Base-by-base conservation (phyloP, 2,113 vertebrate genomes). In the Lichenostomus cassidix region DNA sequence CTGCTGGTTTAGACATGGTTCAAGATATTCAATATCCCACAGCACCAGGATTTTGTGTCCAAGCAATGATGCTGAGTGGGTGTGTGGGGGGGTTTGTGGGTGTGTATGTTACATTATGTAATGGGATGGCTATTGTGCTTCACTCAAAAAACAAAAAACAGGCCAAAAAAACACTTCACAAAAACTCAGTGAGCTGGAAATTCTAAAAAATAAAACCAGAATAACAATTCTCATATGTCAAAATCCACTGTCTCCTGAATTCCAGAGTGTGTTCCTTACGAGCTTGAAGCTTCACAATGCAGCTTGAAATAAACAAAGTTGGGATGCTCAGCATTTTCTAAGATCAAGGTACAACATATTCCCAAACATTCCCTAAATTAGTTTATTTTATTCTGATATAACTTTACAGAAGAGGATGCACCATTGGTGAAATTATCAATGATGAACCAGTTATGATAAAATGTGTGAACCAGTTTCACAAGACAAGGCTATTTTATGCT, bases 81-180 rank as follows among this genome's bases (percentile, higher is more conserved):
- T 15, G 6, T 11, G 23, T 5, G 22, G 16, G 19, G 0, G 4
- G 3, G 11, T 3, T 19, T 25, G 15, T 12, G 41, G 7, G 21
- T 20, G 11, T 23, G 15, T 20, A 35, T 22, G 21, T 59, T 47
- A 47, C 20, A 60, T 39, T 67, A 67, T 29, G n/a, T 25, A 75
- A 65, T 31, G 18, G 17, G 35, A 87, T 39, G 24, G 23, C 4
- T 67, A 67, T 6, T n/a, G 9, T 49, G 15, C 63, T 87, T 92
- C 67, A 55, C 28, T n/a, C 20, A 18, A 67, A 27, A 85, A 73
- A 50, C 11, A 27, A 13, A 15, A 18, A 9, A 3, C 9, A 44
- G 47, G 47, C 5, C 5, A 19, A 29, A 29, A 42, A 64, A 87
- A 24, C 24, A 62, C 5, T 25, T 84, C 33, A 59, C 1, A 4